phyloP scores from a whole-genome alignment of 2,888 invertebrate genomes.

The Caenorhabditis sp. region DNA sequence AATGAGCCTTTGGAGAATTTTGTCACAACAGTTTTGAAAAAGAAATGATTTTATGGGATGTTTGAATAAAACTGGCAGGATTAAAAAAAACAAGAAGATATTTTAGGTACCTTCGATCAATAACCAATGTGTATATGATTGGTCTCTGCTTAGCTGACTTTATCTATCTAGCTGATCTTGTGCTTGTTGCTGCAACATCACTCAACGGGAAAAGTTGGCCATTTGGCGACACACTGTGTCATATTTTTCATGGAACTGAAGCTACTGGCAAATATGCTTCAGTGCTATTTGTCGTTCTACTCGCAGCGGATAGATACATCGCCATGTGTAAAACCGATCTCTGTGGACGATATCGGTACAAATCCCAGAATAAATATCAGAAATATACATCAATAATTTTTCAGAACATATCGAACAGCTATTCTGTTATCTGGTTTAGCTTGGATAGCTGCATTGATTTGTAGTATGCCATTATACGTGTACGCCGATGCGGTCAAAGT shows the following conservation, averaged over 20 bases:
- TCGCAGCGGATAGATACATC: conserved; percentile 67
- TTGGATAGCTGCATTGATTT: conserved; percentile 62
- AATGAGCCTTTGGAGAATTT: too few relatives aligned
- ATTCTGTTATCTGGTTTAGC: conserved; percentile 59
- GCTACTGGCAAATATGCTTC: conserved; percentile 70
- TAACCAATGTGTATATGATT: conserved; percentile 69
- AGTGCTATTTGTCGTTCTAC: conserved; percentile 67
- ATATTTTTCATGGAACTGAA: conserved; percentile 68
- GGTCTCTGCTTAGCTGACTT: conserved; percentile 69
- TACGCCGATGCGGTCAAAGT: conserved; percentile 60
- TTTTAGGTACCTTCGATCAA: conserved; percentile 67
- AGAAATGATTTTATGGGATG: too few relatives aligned
- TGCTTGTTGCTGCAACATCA: conserved; percentile 68
- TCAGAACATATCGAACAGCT: conserved; percentile 60
- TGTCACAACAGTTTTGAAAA: too few relatives aligned
- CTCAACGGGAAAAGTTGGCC: conserved; percentile 69
- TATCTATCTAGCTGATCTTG: conserved; percentile 66
- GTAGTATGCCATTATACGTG: conserved; percentile 62
- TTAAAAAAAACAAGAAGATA: not conserved
- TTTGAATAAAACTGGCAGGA: too few relatives aligned
- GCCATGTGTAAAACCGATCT: conserved; percentile 66
- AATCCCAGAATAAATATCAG: conserved; percentile 19
- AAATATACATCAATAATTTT: not conserved
- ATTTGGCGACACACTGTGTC: conserved; percentile 65
- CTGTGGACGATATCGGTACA: conserved; percentile 49